A percentile compares a stretch with the other conserved stretches of the same genome.
Conservation (phyloP, 2,888 invertebrate genomes). For the Mesochorus sp. region DNA sequence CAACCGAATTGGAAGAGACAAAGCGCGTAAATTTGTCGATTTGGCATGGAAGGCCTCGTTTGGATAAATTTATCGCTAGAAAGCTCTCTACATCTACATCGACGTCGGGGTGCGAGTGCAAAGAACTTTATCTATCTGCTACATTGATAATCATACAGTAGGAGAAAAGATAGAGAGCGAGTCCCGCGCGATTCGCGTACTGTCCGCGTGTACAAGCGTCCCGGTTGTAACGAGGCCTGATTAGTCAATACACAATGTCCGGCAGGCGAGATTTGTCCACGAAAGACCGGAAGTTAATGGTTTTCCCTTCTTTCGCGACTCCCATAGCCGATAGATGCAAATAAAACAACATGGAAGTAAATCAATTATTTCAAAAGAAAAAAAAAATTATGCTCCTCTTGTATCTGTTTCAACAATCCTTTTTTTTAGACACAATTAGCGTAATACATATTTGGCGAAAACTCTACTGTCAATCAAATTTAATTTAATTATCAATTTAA, state of each 20-base stretch:
- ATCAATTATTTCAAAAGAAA: neutral
- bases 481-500: too few relatives aligned
- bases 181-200: slow-evolving; percentile 52
- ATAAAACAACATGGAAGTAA: slow-evolving; percentile 26
- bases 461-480: too few relatives aligned
- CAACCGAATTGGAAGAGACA: neutral
- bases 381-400: too few relatives aligned
- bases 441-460: too few relatives aligned
- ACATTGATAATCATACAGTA: slow-evolving; percentile 47
- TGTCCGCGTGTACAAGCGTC: slow-evolving; percentile 52
- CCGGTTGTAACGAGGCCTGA: slow-evolving; percentile 75
- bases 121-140: slow-evolving; percentile 51
- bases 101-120: slow-evolving; percentile 27
- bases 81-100: neutral
- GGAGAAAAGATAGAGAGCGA: slow-evolving; percentile 3
- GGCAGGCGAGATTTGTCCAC: slow-evolving; percentile 73
- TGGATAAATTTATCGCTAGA: neutral
- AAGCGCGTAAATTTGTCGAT: neutral
- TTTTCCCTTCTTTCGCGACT: slow-evolving; percentile 49
- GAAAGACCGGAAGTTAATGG: slow-evolving; percentile 74
- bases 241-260: slow-evolving; percentile 80
- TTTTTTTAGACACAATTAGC: too few relatives aligned
- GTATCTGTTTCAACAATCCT: too few relatives aligned
- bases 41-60: neutral
- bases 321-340: neutral